phyloP scores from a whole-genome alignment of 2,888 invertebrate genomes.

The Cataglyphis rosenhaueri region DNA sequence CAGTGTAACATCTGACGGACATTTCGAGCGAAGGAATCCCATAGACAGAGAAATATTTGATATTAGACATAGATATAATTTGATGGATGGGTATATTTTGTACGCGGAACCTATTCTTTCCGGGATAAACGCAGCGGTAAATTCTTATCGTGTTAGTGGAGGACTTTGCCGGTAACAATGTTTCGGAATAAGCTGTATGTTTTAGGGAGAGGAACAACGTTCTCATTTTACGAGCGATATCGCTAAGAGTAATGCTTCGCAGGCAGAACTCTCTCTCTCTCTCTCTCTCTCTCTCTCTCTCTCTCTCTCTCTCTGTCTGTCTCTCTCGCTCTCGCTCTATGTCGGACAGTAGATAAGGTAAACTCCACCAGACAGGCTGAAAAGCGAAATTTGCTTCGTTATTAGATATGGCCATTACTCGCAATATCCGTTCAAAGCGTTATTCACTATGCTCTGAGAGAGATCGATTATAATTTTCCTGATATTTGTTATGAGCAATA shows the following conservation, averaged over 20 bases:
- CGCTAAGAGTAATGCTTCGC: conserved; percentile 54
- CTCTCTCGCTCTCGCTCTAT: not conserved
- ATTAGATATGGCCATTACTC: conserved; percentile 47
- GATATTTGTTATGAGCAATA: conserved; percentile 17
- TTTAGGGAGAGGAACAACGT: conserved; percentile 58
- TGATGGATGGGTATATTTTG: conserved; percentile 53
- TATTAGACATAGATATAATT: conserved; percentile 60
- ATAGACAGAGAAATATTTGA: conserved; percentile 46
- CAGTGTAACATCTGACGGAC: not conserved
- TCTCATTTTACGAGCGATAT: conserved; percentile 59
- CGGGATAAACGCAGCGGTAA: conserved; percentile 41
- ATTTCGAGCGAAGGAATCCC: conserved; percentile 22
- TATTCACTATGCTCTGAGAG: conserved; percentile 33
- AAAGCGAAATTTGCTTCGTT: conserved; percentile 52
- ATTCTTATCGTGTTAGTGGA: conserved; percentile 64
- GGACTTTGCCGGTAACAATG: conserved; percentile 48
- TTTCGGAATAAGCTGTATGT: conserved; percentile 54
- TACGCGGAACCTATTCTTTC: conserved; percentile 46
- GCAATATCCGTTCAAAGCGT: conserved; percentile 42
- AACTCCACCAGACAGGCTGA: conserved; percentile 43
- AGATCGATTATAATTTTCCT: conserved; percentile 43
- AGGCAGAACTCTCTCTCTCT: conserved; percentile 5
- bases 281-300: too few relatives aligned
- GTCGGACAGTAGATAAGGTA: conserved; percentile 56
- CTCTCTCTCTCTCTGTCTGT: too few relatives aligned